Conservation (phyloP, 2,888 invertebrate genomes). For the Rhagophthalmus giganteus region DNA sequence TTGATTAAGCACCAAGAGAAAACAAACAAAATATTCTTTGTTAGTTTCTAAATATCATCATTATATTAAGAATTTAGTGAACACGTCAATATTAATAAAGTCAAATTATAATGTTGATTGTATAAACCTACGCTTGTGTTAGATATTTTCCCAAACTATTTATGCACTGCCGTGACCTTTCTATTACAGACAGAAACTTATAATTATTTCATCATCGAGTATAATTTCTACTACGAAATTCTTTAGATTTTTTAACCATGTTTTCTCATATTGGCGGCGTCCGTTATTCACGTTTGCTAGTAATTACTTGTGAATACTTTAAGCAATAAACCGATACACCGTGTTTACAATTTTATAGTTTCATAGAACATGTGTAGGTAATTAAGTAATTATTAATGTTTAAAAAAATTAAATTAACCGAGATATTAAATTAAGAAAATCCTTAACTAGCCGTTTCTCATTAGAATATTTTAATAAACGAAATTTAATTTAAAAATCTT, state of each 20-base stretch:
- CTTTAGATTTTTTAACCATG: conserved; percentile 18
- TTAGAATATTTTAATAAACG: conserved; percentile 4
- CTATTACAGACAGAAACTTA: conserved; percentile 16
- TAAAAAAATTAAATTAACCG: conserved; percentile 3
- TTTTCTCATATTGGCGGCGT: conserved; percentile 11
- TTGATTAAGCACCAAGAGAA: too few relatives aligned
- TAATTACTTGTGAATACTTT: conserved; percentile 23
- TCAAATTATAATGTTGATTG: conserved; percentile 21
- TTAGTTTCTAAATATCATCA: conserved; percentile 10
- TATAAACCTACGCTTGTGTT: conserved; percentile 12
- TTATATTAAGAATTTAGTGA: conserved; percentile 11
- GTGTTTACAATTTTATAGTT: conserved; percentile 6
- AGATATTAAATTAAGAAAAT: conserved; percentile 6
- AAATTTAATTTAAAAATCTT: conserved; percentile 10
- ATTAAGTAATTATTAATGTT: conserved; percentile 15
- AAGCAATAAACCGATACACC: conserved; percentile 16
- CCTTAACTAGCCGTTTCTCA: conserved; percentile 4
- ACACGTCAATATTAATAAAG: conserved; percentile 14
- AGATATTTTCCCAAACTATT: conserved; percentile 12
- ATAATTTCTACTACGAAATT: conserved; percentile 16
- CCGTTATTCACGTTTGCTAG: conserved; percentile 14
- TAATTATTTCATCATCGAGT: conserved; percentile 25
- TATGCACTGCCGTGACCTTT: conserved; percentile 20
- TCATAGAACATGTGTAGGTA: conserved; percentile 8
- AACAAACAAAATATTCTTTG: conserved; percentile 7